A percentile compares a stretch with the other conserved stretches of the same genome.
phyloP scores from a whole-genome alignment of 2,113 vertebrate genomes.

The Beaufortia kweichowensis region DNA sequence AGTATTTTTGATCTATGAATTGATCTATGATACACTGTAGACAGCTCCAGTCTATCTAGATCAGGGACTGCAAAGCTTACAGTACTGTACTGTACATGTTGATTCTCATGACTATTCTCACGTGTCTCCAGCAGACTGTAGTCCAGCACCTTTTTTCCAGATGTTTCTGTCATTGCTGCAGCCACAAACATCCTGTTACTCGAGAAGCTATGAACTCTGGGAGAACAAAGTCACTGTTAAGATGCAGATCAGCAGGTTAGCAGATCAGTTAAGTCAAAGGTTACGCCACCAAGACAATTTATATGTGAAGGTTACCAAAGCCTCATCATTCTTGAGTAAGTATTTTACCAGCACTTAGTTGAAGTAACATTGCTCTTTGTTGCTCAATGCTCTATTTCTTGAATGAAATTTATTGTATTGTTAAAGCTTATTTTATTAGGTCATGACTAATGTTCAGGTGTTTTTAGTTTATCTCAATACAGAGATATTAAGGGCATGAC shows the following conservation, averaged over 20 bases:
- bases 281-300: neutral
- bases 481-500: neutral
- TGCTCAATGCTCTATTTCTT: slow-evolving; percentile 3
- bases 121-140: neutral
- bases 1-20: neutral
- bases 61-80: neutral
- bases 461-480: neutral
- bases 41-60: neutral
- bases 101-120: no score
- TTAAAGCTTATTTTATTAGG: neutral
- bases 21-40: no score
- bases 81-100: no score
- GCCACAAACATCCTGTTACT: neutral
- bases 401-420: neutral
- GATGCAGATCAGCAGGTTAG: neutral
- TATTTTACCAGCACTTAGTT: neutral
- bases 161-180: neutral
- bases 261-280: neutral
- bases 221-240: neutral
- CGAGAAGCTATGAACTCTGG: neutral
- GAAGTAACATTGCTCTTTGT: neutral
- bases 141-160: slow-evolving; percentile 15
- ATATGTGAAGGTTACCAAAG: neutral
- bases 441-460: neutral
- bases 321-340: neutral